Evolutionary conservation across 1,140 invertebrate genomes (phyloP), one percentile per base, ranked within the genome.

Genomic region (Neodiprion lecontei): DNA sequence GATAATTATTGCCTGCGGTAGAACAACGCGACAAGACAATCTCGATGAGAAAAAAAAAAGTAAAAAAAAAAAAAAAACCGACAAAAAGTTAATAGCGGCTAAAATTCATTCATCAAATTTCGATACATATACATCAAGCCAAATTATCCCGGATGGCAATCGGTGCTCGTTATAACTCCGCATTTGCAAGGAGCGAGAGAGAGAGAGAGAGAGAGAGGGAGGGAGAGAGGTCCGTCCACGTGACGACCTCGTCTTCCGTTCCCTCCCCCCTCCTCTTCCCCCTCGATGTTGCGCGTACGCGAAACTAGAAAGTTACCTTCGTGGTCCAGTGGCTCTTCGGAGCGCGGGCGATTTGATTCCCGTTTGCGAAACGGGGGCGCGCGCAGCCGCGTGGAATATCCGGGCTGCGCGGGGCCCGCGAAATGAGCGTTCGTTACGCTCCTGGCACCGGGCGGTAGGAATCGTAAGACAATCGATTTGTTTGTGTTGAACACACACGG

Each of bases 381-480:
- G 53, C 53, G 53, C 53, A 61, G 28, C 28, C 28, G 28, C 28
- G 28, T 40, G 28, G 28, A 40, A 40, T 2, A 40, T 3, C 28
- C 28, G 28, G 28, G 28, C 28, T 40, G 28, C 28, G 28, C 28
- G 28, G 28, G 28, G 28, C 53, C 53, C 53, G 7, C 11, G 53
- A 40, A 40, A 40, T 61, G n/a, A 12, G 11, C 53, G n/a, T 14
- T 61, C 11, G 11, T 61, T 61, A 61, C 53, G 53, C 53, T 61
- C 53, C 53, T 61, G 53, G n/a, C 53, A 17, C 53, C 53, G 53
- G 11, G 48, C 73, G 69, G 67, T 21, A 70, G 69, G 74, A 50
- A 75, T 75, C 61, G 61, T 65, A 53, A 48, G 50, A 66, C 74
- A 65, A 75, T 75, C 74, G 74, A 75, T 75, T 75, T 71, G 69